phyloP scores from a whole-genome alignment of 2,888 invertebrate species.

The Rhaphigaster nebulosa region DNA sequence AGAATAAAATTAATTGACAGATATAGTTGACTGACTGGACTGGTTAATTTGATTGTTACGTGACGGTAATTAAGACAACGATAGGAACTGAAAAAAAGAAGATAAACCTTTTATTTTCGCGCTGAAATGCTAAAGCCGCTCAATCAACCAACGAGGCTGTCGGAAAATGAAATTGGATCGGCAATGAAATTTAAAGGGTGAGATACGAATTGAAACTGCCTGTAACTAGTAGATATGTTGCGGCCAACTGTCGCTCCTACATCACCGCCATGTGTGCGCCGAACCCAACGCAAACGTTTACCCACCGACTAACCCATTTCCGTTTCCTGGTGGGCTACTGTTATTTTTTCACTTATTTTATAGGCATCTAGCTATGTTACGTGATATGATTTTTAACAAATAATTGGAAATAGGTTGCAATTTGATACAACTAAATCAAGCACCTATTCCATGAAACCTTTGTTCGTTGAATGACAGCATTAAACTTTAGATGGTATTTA shows the following conservation, averaged over 20 bases:
- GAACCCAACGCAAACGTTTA: background rate
- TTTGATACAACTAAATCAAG: no score
- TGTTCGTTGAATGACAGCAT: no score
- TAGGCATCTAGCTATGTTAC: no score
- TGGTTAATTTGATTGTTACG: background rate
- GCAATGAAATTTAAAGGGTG: background rate
- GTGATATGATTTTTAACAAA: no score
- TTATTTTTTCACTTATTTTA: no score
- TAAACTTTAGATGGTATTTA: no score
- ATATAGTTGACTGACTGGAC: background rate
- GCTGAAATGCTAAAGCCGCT: background rate
- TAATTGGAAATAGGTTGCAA: no score
- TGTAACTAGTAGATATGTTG: constrained; percentile 4
- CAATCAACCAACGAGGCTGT: background rate
- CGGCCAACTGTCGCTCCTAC: background rate
- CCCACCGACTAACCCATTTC: no score
- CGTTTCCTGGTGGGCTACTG: no score
- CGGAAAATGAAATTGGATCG: constrained; percentile 14
- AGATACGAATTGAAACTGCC: background rate
- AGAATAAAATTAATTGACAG: background rate
- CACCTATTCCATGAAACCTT: no score
- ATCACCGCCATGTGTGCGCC: background rate
- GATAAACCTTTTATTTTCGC: background rate
- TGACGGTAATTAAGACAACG: background rate
- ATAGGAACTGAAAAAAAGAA: background rate